phyloP scores from a whole-genome alignment of 2,888 invertebrate genomes.

The Caenorhabditis sulstoni region DNA sequence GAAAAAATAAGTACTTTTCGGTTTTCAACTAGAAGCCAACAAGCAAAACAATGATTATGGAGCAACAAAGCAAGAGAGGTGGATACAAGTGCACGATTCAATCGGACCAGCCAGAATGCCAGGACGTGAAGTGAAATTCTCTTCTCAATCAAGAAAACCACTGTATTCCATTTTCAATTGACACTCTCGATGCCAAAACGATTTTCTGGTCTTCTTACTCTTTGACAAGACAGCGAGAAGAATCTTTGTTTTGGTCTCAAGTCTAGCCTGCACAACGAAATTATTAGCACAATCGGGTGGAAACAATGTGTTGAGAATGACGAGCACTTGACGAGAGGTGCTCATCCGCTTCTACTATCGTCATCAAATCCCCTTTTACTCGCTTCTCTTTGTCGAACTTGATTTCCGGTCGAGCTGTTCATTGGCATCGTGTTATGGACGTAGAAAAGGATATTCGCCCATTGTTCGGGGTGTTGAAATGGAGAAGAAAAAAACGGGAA shows the following conservation, averaged over 20 bases:
- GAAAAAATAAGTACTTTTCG: too few species aligned
- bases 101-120: background rate
- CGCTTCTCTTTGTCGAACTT: conserved; percentile 18
- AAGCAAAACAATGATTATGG: too few species aligned
- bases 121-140: background rate
- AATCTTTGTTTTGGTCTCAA: background rate
- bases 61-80: too few species aligned
- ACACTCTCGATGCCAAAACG: conserved; percentile 29
- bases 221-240: conserved; percentile 8
- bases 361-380: conserved; percentile 36
- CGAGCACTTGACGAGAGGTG: conserved; percentile 4
- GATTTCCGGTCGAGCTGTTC: conserved; percentile 38
- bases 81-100: too few species aligned
- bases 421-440: conserved; percentile 8
- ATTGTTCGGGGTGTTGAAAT: conserved; percentile 27
- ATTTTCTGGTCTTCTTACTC: conserved; percentile 24
- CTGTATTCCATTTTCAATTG: conserved; percentile 34
- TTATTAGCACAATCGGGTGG: conserved; percentile 18
- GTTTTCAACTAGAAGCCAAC: too few species aligned
- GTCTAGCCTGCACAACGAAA: background rate
- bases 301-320: conserved; percentile 16
- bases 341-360: conserved; percentile 26
- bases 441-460: background rate
- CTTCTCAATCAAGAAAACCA: conserved; percentile 28
- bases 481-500: background rate